Base-by-base conservation (phyloP, 2,888 invertebrate species). In the Caenorhabditis virilis region DNA sequence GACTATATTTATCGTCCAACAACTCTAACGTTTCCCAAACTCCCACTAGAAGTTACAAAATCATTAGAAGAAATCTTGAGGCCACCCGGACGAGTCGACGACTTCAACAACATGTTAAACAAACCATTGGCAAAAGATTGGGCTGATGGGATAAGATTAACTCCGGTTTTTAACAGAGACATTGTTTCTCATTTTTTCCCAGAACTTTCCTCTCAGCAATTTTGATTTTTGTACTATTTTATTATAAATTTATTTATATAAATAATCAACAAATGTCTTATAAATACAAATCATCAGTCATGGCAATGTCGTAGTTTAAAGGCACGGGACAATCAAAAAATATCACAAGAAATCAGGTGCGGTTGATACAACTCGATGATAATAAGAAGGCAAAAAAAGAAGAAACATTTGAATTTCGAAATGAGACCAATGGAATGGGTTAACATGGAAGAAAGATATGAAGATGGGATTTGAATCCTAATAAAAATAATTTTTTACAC, bases 101-200 rank as follows among this genome's bases (percentile, higher is more conserved):
- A 67, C 22, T 27, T 60, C 2, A 55, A 62, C 9, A 59, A 62
- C 23, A 47, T 74, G 47, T n/a, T n/a, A n/a, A 75, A 75, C 51
- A 61, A 72, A 5, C 75, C 75, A 18, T 52, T 75, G 41, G 60
- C 71, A 7, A 67, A 62, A 16, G 72, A 75, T 49, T 75, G 75
- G 75, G 75, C 75, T 1, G 72, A 72, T 54, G 67, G 74, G 33
- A 41, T 72, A 33, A 50, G 69, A 20, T 45, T 72, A n/a, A 79
- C 79, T 23, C 79, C 79, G 1, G 73, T 79, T 3, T 79, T 79
- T 53, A 78, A 76, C 43, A 55, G 70, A 38, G 79, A 79, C 33
- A 74, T 79, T 27, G 76, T 79, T 13, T 74, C 78, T 16, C 79
- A 79, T 39, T 79, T 79, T 48, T 79, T 79, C 50, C 79, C 79